phyloP scores from a whole-genome alignment of 2,888 invertebrate genomes.

The Diploptera punctata region DNA sequence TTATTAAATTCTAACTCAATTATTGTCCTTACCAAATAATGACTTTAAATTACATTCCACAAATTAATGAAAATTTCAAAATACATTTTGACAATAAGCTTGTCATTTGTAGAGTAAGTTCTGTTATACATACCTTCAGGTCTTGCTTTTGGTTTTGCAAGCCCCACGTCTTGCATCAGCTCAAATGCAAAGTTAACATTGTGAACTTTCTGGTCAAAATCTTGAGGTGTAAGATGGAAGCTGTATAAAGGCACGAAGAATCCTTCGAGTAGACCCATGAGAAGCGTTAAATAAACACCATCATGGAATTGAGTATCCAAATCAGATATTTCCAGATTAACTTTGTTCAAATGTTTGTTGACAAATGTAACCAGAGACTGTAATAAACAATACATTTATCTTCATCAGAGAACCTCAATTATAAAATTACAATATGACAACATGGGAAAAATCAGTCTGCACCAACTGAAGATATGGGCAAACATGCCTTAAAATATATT shows the following conservation, averaged over 20 bases:
- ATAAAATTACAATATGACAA: too few species aligned
- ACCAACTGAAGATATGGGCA: too few species aligned
- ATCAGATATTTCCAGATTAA: constrained; percentile 94
- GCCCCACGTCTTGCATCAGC: constrained; percentile 95
- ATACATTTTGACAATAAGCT: too few species aligned
- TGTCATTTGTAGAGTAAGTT: too few species aligned
- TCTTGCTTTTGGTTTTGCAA: constrained; percentile 92
- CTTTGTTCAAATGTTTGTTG: constrained; percentile 95
- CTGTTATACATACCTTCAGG: constrained; percentile 88
- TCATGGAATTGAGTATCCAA: constrained; percentile 96
- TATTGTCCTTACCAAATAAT: too few species aligned
- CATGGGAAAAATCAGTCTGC: too few species aligned
- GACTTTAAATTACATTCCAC: too few species aligned
- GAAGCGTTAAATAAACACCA: constrained; percentile 92
- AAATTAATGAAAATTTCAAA: too few species aligned
- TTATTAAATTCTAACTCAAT: too few species aligned
- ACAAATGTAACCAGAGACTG: constrained; percentile 97
- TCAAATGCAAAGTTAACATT: constrained; percentile 98
- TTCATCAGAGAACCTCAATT: too few species aligned
- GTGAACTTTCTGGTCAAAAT: constrained; percentile 91
- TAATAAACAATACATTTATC: too few species aligned
- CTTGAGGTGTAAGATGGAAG: constrained; percentile 92
- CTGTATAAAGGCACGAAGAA: constrained; percentile 97
- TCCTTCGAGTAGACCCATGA: constrained; percentile 96
- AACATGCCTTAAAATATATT: too few species aligned